Conservation (phyloP, 2,888 invertebrate species). For the Linhomoeus sp. region DNA sequence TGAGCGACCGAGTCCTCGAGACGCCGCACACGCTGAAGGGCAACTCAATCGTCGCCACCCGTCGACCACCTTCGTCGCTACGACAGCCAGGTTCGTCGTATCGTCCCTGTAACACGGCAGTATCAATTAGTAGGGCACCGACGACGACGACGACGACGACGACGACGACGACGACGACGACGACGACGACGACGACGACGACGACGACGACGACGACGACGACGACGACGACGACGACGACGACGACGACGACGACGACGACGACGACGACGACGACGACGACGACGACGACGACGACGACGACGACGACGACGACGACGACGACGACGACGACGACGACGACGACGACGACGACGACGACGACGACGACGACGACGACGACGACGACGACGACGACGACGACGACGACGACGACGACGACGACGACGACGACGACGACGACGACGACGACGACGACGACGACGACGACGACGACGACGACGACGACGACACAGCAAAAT, state of each 20-base stretch:
- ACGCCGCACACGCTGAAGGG: slow-evolving; percentile 26
- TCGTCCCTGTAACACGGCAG: not conserved
- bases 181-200: slow-evolving; percentile 2
- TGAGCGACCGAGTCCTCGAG: slow-evolving; percentile 18
- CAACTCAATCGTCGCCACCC: slow-evolving; percentile 23
- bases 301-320: slow-evolving; percentile 2
- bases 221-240: slow-evolving; percentile 2
- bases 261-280: slow-evolving; percentile 2
- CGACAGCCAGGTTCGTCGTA: too few relatives aligned
- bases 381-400: slow-evolving; percentile 2
- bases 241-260: slow-evolving; percentile 2
- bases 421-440: slow-evolving; percentile 2
- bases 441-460: too few relatives aligned
- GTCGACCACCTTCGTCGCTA: not conserved
- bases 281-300: slow-evolving; percentile 2
- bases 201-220: slow-evolving; percentile 2
- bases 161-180: too few relatives aligned
- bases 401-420: slow-evolving; percentile 2
- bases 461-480: too few relatives aligned
- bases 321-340: too few relatives aligned
- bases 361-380: slow-evolving; percentile 2
- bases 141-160: too few relatives aligned
- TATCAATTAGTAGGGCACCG: too few relatives aligned
- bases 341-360: too few relatives aligned
- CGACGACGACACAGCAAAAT: too few relatives aligned